These are phyloP conservation scores for Hydrolagus colliei DNA, from an alignment of 2,797 vertebrate species.

Conservation along the genomic window DNA sequence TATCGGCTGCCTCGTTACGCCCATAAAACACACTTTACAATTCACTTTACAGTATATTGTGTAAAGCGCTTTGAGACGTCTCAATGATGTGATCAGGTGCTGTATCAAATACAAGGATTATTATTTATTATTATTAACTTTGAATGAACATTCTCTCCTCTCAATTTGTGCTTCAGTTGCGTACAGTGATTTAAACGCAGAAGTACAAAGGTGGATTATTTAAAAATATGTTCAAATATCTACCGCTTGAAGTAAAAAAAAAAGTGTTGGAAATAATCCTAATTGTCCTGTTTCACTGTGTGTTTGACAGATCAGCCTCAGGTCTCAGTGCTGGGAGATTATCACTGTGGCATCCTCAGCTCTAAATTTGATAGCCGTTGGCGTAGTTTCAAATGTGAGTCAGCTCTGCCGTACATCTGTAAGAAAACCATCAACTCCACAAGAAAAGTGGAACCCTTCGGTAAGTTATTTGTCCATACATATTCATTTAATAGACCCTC, in stretches of 20 bases:
- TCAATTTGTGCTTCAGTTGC: background rate
- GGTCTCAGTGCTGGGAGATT: conserved; percentile 52
- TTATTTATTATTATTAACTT: no score
- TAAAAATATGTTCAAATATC: background rate
- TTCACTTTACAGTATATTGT: no score
- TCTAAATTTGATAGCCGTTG: conserved; percentile 57
- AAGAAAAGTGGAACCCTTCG: conserved; percentile 53
- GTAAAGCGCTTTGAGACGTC: no score
- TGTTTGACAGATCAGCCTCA: conserved; percentile 59
- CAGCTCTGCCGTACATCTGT: conserved; percentile 78
- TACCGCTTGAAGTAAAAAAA: background rate
- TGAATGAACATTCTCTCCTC: background rate
- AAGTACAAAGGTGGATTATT: background rate
- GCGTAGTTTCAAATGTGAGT: conserved; percentile 72
- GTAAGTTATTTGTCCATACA: conserved; percentile 53
- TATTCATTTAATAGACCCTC: background rate
- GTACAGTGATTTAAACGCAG: background rate
- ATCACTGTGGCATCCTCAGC: conserved; percentile 71
- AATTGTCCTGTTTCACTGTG: conserved; percentile 18
- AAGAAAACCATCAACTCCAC: conserved; percentile 72
- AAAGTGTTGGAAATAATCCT: background rate
- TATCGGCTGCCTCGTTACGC: background rate
- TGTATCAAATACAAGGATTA: no score
- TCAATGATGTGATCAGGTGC: no score
- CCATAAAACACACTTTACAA: no score